Base-by-base conservation (phyloP, 2,888 invertebrate species). In the Lucinisca nassula region DNA sequence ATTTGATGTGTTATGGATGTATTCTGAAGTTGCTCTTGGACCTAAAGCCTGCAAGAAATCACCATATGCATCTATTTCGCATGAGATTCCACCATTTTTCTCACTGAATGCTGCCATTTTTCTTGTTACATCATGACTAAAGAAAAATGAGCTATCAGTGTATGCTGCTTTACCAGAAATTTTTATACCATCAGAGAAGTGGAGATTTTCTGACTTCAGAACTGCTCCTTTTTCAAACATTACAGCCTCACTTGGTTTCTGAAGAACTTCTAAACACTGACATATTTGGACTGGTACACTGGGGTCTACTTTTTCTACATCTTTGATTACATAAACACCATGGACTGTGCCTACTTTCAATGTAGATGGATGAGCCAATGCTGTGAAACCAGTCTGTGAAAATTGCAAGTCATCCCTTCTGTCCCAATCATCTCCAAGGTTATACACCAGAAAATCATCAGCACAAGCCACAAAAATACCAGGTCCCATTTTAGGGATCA, bases 31-130 rank as follows among this genome's bases (percentile, higher is more conserved):
- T 4, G 96, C 94, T 17, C 88, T 74, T 12, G 90, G 87, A 17
- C 96, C 96, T 0, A 97, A 92, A 2, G 96, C 95, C 78, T 96
- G 96, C 21, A 97, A 93, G 89, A 97, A 96, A 91, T 97, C 97
- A 0, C 96, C 96, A 93, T 97, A 97, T 14, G 96, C 96, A 93
- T 96, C 96, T 76, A 97, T 95, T 94, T 97, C 97, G 93, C 96
- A 95, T 12, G 90, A 89, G 17, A 96, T 82, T 6, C 95, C 95
- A 10, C 93, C 92, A 78, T 95, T 90, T 74, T 90, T 87, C 40
- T 92, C 84, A 81, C 95, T 95, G 85, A 96, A 96, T 2, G 93
- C 79, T 1, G 96, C 83, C 38, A 97, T 92, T 80, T 94, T 94
- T 27, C 92, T 89, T 37, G 95, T 93, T 14, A 96, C 92, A 49